Base-by-base conservation (phyloP, 2,113 vertebrate species). In the Panthera tigris region DNA sequence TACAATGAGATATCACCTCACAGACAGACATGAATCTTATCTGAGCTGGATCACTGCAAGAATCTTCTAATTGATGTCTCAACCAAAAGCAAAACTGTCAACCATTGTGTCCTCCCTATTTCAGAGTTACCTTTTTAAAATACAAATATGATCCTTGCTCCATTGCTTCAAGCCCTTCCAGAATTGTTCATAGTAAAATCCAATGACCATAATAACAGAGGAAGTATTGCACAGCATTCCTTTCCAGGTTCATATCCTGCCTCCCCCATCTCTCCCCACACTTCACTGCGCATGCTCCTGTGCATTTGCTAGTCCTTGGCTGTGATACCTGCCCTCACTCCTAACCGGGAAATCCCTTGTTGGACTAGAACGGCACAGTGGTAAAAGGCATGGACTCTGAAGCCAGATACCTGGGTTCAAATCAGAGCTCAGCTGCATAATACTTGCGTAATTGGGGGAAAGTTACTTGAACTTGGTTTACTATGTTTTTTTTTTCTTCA, bases 231-330 rank as follows among this genome's bases (percentile, higher is more conserved):
- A 66, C 4, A 45, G 7, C 0, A 12, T 21, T 0, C 1, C 1
- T 45, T 23, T 39, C 50, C 31, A 66, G 2, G 19, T 69, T 69
- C 73, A 31, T 23, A 10, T 10, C 78, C 80, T 11, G 0, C 5
- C n/a, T 13, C 23, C 7, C 1, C 2, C 31, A 69, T 50, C 33
- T 66, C 13, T 31, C 18, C 36, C 25, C 3, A 76, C 0, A 12
- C 29, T 16, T n/a, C 9, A 0, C 15, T 8, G 6, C 19, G 83
- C 10, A 41, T 13, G 4, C 11, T 41, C 11, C 29, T 1, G 13
- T 36, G 45, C 33, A 31, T 29, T 84, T 27, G 1, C 21, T 85
- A 57, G 8, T 48, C 61, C 14, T 18, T 39, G 14, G 7, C 41
- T 33, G 4, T 6, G 52, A 41, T 11, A 19, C 0, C 2, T 0